A percentile compares a stretch with the other conserved stretches of the same genome.
Conservation (phyloP, 1,140 invertebrate species). For the Drosophila albomicans region DNA sequence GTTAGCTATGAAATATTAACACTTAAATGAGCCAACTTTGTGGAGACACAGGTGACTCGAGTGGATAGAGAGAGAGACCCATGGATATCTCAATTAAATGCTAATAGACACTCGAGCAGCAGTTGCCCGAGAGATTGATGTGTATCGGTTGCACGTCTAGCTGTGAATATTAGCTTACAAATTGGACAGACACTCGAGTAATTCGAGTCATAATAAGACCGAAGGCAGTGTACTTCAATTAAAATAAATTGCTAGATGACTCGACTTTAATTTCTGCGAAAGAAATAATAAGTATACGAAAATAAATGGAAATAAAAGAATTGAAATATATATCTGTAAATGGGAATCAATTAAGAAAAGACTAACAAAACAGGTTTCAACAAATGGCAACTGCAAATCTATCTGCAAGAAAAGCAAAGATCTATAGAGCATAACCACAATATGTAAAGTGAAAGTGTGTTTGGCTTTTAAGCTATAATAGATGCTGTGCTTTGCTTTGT, state of each 20-base stretch:
- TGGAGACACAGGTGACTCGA: constrained; percentile 3
- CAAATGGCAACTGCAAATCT: background rate
- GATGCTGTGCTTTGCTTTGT: background rate
- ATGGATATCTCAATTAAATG: constrained; percentile 47
- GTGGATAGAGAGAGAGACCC: background rate
- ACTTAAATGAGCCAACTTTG: constrained; percentile 33
- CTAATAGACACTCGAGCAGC: constrained; percentile 32
- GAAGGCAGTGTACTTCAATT: background rate
- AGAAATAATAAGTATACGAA: background rate
- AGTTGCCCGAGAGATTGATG: constrained; percentile 21
- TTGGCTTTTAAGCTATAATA: background rate
- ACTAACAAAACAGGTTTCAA: background rate
- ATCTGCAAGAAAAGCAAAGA: background rate
- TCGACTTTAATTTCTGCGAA: background rate
- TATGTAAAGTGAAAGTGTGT: constrained; percentile 27
- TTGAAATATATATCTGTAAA: background rate
- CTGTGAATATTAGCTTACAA: constrained; percentile 28
- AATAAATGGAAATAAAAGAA: background rate
- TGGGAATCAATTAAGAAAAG: background rate
- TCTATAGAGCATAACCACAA: constrained; percentile 11
- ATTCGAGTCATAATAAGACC: constrained; percentile 5
- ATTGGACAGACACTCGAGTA: constrained; percentile 28
- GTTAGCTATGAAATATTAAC: constrained; percentile 43
- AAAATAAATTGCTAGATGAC: background rate
- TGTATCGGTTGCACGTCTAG: background rate